Conservation (phyloP, 2,888 invertebrate species). For the Trichogramma evanescens region DNA sequence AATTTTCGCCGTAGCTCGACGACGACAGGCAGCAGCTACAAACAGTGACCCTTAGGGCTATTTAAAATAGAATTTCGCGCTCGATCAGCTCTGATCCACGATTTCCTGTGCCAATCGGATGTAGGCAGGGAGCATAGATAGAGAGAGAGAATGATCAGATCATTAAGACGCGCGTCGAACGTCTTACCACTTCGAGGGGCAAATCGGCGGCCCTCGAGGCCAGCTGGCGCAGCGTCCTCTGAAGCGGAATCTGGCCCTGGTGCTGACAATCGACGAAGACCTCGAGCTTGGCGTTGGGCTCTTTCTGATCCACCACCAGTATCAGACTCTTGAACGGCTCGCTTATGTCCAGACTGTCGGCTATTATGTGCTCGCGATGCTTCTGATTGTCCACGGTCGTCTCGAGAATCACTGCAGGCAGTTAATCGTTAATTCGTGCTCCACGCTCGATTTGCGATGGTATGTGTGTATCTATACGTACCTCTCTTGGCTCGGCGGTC, state of each 20-base stretch:
- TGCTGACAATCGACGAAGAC: conserved; percentile 61
- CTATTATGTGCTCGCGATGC: conserved; percentile 57
- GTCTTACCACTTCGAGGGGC: conserved; percentile 43
- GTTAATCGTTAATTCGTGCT: neutral
- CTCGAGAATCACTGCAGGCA: conserved; percentile 58
- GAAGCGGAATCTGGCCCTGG: conserved; percentile 56
- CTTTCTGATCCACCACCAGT: conserved; percentile 51
- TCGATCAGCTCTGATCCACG: too few species aligned
- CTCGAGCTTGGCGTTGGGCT: conserved; percentile 55
- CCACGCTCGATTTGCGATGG: neutral
- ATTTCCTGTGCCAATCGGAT: too few species aligned
- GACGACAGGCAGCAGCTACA: too few species aligned
- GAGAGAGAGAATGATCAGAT: too few species aligned
- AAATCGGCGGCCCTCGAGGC: conserved; percentile 31
- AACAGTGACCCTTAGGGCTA: too few species aligned
- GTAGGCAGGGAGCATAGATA: too few species aligned
- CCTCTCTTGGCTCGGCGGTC: conserved; percentile 54
- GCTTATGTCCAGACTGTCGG: conserved; percentile 53
- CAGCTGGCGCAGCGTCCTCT: conserved; percentile 41
- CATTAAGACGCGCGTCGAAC: too few species aligned
- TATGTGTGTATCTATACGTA: conserved; percentile 27
- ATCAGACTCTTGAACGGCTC: conserved; percentile 55
- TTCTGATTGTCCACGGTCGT: conserved; percentile 53
- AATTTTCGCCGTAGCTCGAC: too few species aligned
- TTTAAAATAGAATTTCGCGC: too few species aligned